A percentile compares a stretch with the other conserved stretches of the same genome.
These are phyloP conservation scores for Ancistrus triradiatus DNA, from an alignment of 2,113 vertebrate species.

Conservation along the genomic window DNA sequence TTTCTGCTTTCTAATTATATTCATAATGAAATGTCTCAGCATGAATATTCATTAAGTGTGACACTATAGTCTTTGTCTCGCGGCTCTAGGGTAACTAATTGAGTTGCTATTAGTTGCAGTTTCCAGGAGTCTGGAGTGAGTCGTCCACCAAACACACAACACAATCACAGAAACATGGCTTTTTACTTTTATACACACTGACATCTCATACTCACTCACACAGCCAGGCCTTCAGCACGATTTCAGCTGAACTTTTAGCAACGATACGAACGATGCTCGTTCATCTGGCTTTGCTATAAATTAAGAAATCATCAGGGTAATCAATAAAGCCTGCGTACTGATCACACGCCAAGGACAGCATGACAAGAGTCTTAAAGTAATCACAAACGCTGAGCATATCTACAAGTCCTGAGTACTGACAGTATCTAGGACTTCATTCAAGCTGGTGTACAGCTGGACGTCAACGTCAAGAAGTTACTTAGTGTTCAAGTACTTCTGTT, in stretches of 20 bases:
- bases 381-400: too few species aligned
- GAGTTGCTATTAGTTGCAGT: conserved; percentile 34
- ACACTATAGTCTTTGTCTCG: conserved; percentile 28
- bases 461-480: too few species aligned
- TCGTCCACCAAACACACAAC: conserved; percentile 18
- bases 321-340: conserved; percentile 18
- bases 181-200: background rate
- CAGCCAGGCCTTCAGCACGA: conserved; percentile 25
- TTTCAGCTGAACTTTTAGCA: conserved; percentile 59
- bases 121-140: background rate
- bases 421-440: too few species aligned
- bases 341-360: conserved; percentile 8
- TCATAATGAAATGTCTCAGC: conserved; percentile 38
- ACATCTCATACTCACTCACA: conserved; percentile 21
- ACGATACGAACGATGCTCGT: conserved; percentile 63
- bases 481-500: too few species aligned
- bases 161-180: background rate
- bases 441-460: too few species aligned
- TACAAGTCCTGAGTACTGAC: too few species aligned
- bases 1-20: conserved; percentile 42
- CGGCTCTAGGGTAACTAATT: conserved; percentile 40
- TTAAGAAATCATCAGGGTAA: conserved; percentile 6
- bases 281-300: conserved; percentile 62
- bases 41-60: conserved; percentile 46
- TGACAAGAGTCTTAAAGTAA: too few species aligned